Conservation (phyloP, 2,113 vertebrate genomes). For the human region DNA sequence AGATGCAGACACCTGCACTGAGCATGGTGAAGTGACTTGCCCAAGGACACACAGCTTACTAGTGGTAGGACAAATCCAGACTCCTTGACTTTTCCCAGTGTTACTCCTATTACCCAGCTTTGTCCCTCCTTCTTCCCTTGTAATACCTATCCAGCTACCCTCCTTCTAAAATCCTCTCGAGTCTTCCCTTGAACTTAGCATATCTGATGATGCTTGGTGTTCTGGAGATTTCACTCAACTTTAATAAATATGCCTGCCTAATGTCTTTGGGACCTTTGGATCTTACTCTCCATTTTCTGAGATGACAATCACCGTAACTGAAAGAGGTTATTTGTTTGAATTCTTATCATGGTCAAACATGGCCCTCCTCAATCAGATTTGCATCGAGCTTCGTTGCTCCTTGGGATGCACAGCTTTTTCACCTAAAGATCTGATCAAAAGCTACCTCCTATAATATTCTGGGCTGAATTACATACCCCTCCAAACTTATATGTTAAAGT, state of each 20-base stretch:
- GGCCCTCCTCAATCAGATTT: neutral
- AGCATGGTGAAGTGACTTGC: neutral
- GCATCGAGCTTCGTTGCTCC: fast-evolving
- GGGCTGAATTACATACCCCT: neutral
- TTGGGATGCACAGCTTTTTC: neutral
- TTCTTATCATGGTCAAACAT: no score
- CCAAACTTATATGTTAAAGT: neutral
- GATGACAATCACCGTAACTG: neutral
- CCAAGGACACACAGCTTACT: neutral
- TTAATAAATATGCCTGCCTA: neutral
- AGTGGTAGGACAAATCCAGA: neutral
- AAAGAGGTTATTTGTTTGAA: neutral
- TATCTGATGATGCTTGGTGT: fast-evolving
- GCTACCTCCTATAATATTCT: neutral
- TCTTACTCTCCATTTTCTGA: neutral
- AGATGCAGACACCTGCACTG: neutral
- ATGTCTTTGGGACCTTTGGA: neutral
- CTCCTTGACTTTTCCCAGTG: neutral
- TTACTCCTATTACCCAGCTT: fast-evolving
- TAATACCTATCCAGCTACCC: neutral
- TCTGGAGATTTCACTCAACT: neutral
- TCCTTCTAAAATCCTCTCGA: neutral
- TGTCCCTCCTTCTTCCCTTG: neutral
- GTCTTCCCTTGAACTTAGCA: no score
- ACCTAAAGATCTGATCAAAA: neutral